Conservation (phyloP, 2,113 vertebrate genomes). For the Ascaphus truei region DNA sequence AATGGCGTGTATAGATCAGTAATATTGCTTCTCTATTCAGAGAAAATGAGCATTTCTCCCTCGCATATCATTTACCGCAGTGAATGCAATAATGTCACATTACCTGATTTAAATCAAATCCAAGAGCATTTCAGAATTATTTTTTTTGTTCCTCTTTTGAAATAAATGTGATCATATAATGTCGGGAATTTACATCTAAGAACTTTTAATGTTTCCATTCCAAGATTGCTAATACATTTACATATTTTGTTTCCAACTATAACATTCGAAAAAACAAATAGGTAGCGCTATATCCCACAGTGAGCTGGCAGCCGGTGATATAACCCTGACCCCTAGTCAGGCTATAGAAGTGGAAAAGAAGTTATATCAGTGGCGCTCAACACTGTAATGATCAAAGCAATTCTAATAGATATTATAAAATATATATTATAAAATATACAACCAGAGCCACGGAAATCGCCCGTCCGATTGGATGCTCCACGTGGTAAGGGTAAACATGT, state of each 20-base stretch:
- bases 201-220: not conserved
- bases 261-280: not conserved
- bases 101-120: not conserved
- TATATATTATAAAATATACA: too few relatives aligned
- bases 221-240: not conserved
- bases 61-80: not conserved
- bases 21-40: not conserved
- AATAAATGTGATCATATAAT: not conserved
- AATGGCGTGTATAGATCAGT: conserved; percentile 3
- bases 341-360: too few relatives aligned
- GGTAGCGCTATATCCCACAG: not conserved
- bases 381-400: too few relatives aligned
- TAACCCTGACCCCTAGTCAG: too few relatives aligned
- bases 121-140: not conserved
- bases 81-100: not conserved
- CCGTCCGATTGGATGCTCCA: too few relatives aligned
- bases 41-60: not conserved
- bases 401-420: too few relatives aligned
- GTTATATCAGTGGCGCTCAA: too few relatives aligned
- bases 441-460: too few relatives aligned
- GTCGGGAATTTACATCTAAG: not conserved
- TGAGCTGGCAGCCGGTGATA: too few relatives aligned
- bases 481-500: too few relatives aligned
- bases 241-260: too few relatives aligned
- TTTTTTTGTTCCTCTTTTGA: not conserved